Base-by-base conservation (phyloP, 2,797 vertebrate species). In the Chaetophractus vellerosus region DNA sequence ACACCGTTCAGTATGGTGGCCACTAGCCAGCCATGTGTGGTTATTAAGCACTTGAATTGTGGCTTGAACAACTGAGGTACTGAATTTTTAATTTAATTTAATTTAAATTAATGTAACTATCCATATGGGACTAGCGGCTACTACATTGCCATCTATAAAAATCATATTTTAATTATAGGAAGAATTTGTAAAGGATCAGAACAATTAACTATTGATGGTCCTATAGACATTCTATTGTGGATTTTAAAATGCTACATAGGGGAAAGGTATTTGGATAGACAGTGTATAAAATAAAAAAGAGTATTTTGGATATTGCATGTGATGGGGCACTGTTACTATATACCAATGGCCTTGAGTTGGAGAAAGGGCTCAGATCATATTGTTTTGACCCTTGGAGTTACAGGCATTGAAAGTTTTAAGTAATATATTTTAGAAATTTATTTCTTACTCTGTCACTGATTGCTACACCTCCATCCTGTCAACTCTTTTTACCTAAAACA, bases 21-120 rank as follows among this genome's bases (percentile, higher is more conserved):
- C 15, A 12, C 21, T 10, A 75, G 24, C 10, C 31, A 75, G 38
- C 15, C 50, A 41, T 10, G 1, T 38, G 4, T 14, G 1, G 24
- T 28, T 82, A 2, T 2, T 21, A 38, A 76, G 57, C 28, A 21
- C 15, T 33, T 63, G 2, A 72, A 55, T 78, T n/a, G 72, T 33
- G 16, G 7, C 64, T 36, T 33, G 24, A 28, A 36, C 9, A 19
- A 59, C 28, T 16, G 26, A 71, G 48, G 36, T 82, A 45, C 26
- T 50, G n/a, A 91, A 91, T 52, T 80, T 74, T 45, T 41, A 57
- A 63, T 89, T 45, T 57, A 52, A 12, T 84, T 69, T 41, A 90
- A n/a, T 61, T 86, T 80, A 71, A 90, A 68, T 74, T 45, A 85
- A 76, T 52, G 61, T 61, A 61, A 61, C 78, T 82, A 66, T 52